Conservation (phyloP, 2,797 vertebrate species). For the Eulemur rubriventer region DNA sequence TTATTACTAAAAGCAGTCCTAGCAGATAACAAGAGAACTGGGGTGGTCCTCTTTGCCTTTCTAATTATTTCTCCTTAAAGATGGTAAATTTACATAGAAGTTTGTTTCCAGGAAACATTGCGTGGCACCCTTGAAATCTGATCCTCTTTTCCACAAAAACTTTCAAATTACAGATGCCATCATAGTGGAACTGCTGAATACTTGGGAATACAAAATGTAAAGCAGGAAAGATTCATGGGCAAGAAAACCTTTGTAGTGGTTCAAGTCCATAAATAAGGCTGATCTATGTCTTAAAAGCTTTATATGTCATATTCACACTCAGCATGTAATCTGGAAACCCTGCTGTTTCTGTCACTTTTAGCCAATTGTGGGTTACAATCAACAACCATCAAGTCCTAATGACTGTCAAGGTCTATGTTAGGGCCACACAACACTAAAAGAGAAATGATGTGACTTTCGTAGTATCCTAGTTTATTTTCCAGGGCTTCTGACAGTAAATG, state of each 20-base stretch:
- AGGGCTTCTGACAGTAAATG: neutral
- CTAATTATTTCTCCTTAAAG: conserved; percentile 40
- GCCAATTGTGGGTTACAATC: conserved; percentile 66
- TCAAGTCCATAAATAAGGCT: conserved; percentile 61
- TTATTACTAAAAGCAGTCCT: neutral
- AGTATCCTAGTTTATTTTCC: conserved; percentile 23
- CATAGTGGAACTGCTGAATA: neutral
- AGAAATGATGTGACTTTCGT: conserved; percentile 58
- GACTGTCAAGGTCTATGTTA: conserved; percentile 71
- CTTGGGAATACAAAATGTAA: neutral
- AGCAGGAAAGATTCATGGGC: conserved; percentile 61
- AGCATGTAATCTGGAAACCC: conserved; percentile 52
- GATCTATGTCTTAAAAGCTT: conserved; percentile 48
- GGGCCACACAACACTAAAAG: conserved; percentile 66
- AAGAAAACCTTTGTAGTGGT: conserved; percentile 49
- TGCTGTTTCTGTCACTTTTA: conserved; percentile 60
- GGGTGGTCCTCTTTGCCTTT: neutral
- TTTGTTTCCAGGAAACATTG: conserved; percentile 5
- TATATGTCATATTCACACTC: conserved; percentile 58
- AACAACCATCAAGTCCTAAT: conserved; percentile 76
- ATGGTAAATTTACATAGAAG: neutral
- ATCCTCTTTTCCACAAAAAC: neutral
- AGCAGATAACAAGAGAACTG: neutral
- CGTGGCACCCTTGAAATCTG: neutral
- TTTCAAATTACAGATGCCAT: neutral